These are phyloP conservation scores for Drosophila nr. perissopoda DNA, from an alignment of 2,888 invertebrate species.

Conservation along the genomic window DNA sequence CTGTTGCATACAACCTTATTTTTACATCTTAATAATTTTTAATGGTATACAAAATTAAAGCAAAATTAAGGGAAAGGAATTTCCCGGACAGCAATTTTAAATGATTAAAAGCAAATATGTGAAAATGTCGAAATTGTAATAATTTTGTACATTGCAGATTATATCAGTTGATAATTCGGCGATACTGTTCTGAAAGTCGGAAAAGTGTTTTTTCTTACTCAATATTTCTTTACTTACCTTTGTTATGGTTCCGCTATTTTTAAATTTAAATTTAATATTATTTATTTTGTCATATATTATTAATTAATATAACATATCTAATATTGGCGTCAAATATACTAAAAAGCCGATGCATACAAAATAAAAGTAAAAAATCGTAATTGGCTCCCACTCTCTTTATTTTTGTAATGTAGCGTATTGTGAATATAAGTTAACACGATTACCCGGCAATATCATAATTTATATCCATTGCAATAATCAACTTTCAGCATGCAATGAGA, in stretches of 20 bases:
- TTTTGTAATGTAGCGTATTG: no score
- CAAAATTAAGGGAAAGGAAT: not conserved
- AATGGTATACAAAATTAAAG: not conserved
- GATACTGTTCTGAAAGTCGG: no score
- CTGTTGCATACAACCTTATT: not conserved
- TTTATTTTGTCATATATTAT: not conserved
- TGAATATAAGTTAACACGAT: no score
- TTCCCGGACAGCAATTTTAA: not conserved
- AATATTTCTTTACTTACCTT: not conserved
- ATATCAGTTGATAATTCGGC: not conserved
- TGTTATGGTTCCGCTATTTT: not conserved
- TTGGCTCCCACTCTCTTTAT: no score
- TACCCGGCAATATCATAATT: no score
- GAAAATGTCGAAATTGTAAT: not conserved
- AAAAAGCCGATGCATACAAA: not conserved
- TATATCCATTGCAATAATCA: no score
- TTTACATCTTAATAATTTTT: not conserved
- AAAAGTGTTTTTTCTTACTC: not conserved
- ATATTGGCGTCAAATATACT: not conserved
- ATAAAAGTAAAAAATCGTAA: not conserved
- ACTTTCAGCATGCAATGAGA: no score
- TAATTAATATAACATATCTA: not conserved
- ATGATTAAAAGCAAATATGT: not conserved
- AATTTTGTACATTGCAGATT: not conserved
- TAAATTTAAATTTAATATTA: not conserved